Base-by-base conservation (phyloP, 2,797 vertebrate species). In the Paramormyrops hopkinsi region DNA sequence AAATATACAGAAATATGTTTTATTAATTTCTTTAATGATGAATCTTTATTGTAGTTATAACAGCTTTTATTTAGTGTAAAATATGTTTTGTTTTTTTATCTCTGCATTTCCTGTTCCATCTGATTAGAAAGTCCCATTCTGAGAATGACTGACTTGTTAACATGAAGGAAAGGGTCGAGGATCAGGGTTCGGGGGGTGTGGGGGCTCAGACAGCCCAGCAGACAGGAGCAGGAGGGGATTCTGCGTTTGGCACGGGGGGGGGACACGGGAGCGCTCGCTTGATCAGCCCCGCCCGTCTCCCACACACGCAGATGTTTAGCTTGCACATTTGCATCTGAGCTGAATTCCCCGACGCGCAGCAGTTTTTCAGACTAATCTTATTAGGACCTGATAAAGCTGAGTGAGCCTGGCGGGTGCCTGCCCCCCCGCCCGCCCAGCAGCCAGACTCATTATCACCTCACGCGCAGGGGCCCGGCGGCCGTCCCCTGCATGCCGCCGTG, bases 251-350 rank as follows among this genome's bases (percentile, higher is more conserved):
- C 90, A 89, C 90, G 51, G 79, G 44, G 76, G 44, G 76, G 9
- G 82, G 65, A 69, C 41, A 88, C 87, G 46, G 59, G 90, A 92
- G 92, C 93, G 5, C 46, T 90, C 86, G 65, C 90, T 88, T 89
- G 90, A 90, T 91, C 91, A 91, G 87, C 86, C 90, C 29, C 22
- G 69, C 84, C 25, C 50, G 87, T 90, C 89, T 89, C 90, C 90
- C 89, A 69, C 91, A 93, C 94, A 94, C 95, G 95, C 95, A 65
- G 59, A 95, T 93, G 94, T 96, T 95, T 95, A 94, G 94, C 94
- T 95, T 94, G 93, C 94, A 93, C 95, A 95, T 96, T 96, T 96
- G 94, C 95, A 95, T 95, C 93, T 96, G 96, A 96, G 96, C 96
- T 95, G 94, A 95, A 95, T 96, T 96, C 95, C 94, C 95, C 89